phyloP scores from a whole-genome alignment of 2,797 vertebrate species.

The Coendou prehensilis region DNA sequence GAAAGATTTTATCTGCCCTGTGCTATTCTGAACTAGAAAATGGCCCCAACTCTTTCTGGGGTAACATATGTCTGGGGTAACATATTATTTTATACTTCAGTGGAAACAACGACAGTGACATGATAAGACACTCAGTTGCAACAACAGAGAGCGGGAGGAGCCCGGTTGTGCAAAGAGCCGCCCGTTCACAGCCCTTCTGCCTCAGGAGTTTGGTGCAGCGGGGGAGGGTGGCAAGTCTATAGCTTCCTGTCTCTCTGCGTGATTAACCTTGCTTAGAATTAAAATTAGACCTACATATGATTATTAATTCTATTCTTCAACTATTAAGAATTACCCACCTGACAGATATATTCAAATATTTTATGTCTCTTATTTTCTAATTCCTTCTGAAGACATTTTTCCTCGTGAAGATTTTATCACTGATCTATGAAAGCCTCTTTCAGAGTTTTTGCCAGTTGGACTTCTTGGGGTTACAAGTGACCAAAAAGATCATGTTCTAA shows the following conservation, averaged over 20 bases:
- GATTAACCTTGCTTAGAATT: slow-evolving; percentile 66
- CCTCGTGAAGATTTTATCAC: slow-evolving; percentile 15
- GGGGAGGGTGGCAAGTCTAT: slow-evolving; percentile 20
- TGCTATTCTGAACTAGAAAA: background rate
- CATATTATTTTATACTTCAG: background rate
- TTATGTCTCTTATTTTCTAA: slow-evolving; percentile 10
- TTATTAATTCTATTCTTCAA: slow-evolving; percentile 52
- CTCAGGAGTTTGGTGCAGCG: background rate
- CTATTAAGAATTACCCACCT: background rate
- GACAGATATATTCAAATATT: background rate
- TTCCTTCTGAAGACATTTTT: slow-evolving; percentile 24
- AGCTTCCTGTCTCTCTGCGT: slow-evolving; percentile 59
- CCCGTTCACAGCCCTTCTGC: background rate
- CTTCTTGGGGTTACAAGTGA: background rate
- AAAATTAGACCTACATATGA: slow-evolving; percentile 63
- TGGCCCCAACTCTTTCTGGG: background rate
- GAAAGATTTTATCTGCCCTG: background rate
- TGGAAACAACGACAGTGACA: background rate
- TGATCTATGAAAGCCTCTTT: slow-evolving; percentile 18
- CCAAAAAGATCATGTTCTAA: slow-evolving; percentile 10
- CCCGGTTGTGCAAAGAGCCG: slow-evolving; percentile 60
- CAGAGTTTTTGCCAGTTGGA: background rate
- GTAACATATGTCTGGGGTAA: background rate
- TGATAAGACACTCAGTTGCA: background rate
- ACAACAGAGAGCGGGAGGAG: slow-evolving; percentile 42